phyloP scores from a whole-genome alignment of 2,113 vertebrate species.

The Todiramphus chloris region DNA sequence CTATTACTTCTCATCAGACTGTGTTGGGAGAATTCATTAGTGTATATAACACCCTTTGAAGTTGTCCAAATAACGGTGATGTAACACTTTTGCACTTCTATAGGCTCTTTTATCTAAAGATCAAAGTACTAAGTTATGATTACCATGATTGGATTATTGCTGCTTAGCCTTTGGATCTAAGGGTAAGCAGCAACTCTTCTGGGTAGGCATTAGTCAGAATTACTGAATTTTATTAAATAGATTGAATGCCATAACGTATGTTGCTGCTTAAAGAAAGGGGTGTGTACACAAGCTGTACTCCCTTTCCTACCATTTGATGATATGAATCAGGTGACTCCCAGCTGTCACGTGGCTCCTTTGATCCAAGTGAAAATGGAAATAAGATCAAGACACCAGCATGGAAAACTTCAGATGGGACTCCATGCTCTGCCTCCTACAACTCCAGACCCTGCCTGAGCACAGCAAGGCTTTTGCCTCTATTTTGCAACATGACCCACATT shows the following conservation, averaged over 20 bases:
- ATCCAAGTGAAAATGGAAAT: not conserved
- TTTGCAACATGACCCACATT: not conserved
- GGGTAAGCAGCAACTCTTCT: constrained; percentile 49
- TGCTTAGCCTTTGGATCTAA: constrained; percentile 61
- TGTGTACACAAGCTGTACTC: accelerated
- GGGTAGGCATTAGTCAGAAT: constrained; percentile 33
- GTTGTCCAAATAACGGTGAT: constrained; percentile 46
- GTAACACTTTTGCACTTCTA: constrained; percentile 56
- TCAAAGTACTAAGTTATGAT: constrained; percentile 53
- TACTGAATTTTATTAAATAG: constrained; percentile 28
- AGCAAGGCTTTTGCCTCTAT: not conserved
- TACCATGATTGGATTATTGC: constrained; percentile 48
- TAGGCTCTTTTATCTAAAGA: constrained; percentile 66
- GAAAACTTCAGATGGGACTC: not conserved
- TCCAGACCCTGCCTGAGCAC: not conserved
- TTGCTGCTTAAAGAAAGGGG: not conserved
- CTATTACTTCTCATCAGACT: constrained; percentile 11
- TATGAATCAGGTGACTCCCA: not conserved
- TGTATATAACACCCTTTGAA: constrained; percentile 51
- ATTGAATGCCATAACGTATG: not conserved
- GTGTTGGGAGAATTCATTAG: constrained; percentile 44
- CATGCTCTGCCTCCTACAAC: not conserved
- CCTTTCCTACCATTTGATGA: not conserved
- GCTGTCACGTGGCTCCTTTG: not conserved
- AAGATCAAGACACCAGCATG: not conserved